Evolutionary conservation across 2,113 vertebrate species (phyloP), one percentile per base, ranked within the genome.

Genomic region (Picathartes gymnocephalus): DNA sequence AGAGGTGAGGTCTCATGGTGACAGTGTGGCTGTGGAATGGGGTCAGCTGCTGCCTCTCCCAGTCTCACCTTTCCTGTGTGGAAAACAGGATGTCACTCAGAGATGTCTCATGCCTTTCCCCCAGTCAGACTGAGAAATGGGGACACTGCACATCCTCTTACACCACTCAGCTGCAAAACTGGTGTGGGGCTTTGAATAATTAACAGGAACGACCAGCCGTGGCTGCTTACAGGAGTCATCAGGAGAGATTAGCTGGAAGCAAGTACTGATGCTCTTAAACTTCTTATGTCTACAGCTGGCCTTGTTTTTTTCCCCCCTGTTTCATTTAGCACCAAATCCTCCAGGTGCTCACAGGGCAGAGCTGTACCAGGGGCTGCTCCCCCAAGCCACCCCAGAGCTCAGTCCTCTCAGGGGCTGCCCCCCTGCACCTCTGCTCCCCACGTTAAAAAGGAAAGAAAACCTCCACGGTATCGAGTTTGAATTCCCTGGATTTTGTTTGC

Each of bases 191-290:
- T 95, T 94, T 93, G 82, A 94, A 96, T 96, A 96, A 96, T 96
- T 95, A 94, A 94, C 57, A 27, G 72, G 25, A 39, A 68, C 11
- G 12, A 66, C 90, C 10, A 78, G 85, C 51, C 72, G 76, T 5
- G 50, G 44, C 93, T 95, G 87, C 90, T 95, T 96, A 94, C 64
- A 18, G 88, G 53, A 97, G 80, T 86, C 94, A 96, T 96, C 95
- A 96, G 81, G 72, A 92, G 88, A 92, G 82, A 96, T 96, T 95
- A 96, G 82, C 92, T 79, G 71, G 65, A 86, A 95, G 92, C 68
- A 78, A 95, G 53, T 71, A 74, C 95, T 86, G 93, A 96, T 95
- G 93, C 95, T 96, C 92, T 97, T 97, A 95, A 96, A 97, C 90
- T 94, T 94, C 96, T 97, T 95, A 96, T 81, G 92, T 86, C 89